Base-by-base conservation (phyloP, 2,797 vertebrate genomes). In the Neoniphon sammara region DNA sequence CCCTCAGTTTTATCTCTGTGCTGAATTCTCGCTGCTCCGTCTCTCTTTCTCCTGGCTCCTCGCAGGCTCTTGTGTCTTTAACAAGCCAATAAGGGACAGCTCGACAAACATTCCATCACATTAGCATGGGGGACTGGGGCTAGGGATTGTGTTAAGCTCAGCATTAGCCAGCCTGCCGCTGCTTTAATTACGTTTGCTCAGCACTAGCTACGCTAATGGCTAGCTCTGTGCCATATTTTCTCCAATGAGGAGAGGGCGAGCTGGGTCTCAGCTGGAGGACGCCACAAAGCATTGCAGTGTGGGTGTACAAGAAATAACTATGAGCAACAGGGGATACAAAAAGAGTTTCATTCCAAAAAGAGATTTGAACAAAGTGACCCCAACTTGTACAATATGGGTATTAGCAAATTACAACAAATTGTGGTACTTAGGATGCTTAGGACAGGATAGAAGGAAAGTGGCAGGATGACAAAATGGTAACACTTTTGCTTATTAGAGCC, bases 121-220 rank as follows among this genome's bases (percentile, higher is more conserved):
- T 87, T 90, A 87, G 81, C 87, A 77, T 82, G 81, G 57, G 56
- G 73, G 65, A 73, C 80, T 18, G 42, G 65, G 71, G 78, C 73
- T 59, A 34, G 73, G 79, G 78, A 85, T 87, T 86, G 86, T 83
- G 87, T 90, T 86, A 82, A 84, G 78, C 82, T 89, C 85, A 86
- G 87, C 88, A 87, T 88, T 85, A 89, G 84, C 84, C 72, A 47
- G 70, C 58, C 65, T 70, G 79, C 83, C 63, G 63, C 82, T 75
- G 83, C 77, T 87, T 90, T 88, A 89, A 90, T 91, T 88, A 87
- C 69, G 59, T 91, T 91, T 91, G 78, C 83, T 90, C 88, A 87
- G 89, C 85, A 83, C 84, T n/a, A 42, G 78, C 81, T 47, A 66
- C 25, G 61, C 83, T 90, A 89, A 89, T 88, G 77, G 87, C 81